Conservation (phyloP, 2,113 vertebrate genomes). For the Nyctibius bracteatus region DNA sequence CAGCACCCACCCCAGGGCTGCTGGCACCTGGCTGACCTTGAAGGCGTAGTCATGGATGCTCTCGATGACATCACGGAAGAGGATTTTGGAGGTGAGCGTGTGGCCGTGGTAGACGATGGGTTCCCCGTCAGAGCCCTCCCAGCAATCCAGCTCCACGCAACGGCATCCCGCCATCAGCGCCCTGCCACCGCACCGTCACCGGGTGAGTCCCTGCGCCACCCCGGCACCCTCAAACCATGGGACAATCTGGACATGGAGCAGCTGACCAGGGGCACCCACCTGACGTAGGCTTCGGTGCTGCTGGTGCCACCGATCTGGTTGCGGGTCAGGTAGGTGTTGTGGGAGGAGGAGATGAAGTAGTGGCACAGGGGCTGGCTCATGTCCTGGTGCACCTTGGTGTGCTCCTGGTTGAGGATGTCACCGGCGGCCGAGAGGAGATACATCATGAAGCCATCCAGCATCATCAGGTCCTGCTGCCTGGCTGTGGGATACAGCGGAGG, state of each 20-base stretch:
- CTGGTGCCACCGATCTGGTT: conserved; percentile 89
- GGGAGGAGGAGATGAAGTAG: conserved; percentile 96
- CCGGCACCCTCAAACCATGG: accelerated
- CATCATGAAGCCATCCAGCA: conserved; percentile 92
- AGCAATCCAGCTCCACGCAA: conserved; percentile 97
- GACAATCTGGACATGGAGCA: accelerated
- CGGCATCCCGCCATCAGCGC: conserved; percentile 91
- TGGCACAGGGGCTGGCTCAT: conserved; percentile 88
- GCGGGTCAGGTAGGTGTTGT: conserved; percentile 95
- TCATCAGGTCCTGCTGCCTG: conserved; percentile 88
- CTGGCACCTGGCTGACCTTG: conserved; percentile 52
- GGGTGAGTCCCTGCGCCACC: accelerated
- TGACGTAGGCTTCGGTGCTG: conserved; percentile 93
- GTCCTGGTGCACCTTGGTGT: conserved; percentile 84
- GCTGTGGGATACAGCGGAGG: conserved; percentile 54
- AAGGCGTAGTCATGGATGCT: conserved; percentile 88
- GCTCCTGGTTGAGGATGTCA: conserved; percentile 82
- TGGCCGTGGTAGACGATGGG: conserved; percentile 91
- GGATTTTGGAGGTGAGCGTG: conserved; percentile 93
- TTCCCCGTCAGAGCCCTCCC: conserved; percentile 91
- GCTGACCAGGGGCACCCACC: conserved; percentile 59
- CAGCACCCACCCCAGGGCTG: neutral
- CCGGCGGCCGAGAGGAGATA: conserved; percentile 90
- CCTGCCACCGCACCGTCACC: conserved; percentile 33
- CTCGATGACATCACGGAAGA: conserved; percentile 90